phyloP scores from a whole-genome alignment of 2,888 invertebrate species.

The Steinernema carpocapsae region DNA sequence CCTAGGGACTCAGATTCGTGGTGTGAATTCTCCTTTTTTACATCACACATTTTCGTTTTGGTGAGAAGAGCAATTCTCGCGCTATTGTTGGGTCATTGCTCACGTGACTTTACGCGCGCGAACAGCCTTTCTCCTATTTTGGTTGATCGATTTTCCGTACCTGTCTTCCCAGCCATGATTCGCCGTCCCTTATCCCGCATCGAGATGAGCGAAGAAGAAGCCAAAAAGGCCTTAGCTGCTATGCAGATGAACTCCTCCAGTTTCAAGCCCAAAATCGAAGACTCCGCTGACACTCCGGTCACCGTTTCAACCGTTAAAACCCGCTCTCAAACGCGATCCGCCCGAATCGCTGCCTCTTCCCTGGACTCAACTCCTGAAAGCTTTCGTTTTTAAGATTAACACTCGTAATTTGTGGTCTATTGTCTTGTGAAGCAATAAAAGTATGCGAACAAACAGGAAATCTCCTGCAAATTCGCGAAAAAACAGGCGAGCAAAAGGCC shows the following conservation, averaged over 20 bases:
- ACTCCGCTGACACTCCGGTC: background rate
- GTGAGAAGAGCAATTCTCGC: no score
- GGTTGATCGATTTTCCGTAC: background rate
- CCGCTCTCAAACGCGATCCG: background rate
- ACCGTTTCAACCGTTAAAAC: background rate
- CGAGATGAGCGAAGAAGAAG: background rate
- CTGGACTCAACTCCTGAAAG: background rate
- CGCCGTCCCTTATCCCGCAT: background rate
- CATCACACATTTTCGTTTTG: no score
- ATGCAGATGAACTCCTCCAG: background rate
- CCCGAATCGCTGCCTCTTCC: no score
- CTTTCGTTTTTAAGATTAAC: background rate
- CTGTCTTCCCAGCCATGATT: background rate
- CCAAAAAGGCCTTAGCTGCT: background rate
- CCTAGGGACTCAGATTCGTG: no score
- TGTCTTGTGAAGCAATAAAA: no score
- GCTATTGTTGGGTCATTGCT: no score
- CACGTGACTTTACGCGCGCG: no score
- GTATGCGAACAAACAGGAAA: no score
- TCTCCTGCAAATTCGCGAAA: no score
- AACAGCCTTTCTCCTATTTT: no score
- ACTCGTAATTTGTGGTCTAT: background rate
- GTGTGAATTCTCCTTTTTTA: no score
- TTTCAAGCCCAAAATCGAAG: background rate
- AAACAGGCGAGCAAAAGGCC: no score